These are phyloP conservation scores for Melinaea menophilus DNA, from an alignment of 2,888 invertebrate genomes.

Conservation along the genomic window DNA sequence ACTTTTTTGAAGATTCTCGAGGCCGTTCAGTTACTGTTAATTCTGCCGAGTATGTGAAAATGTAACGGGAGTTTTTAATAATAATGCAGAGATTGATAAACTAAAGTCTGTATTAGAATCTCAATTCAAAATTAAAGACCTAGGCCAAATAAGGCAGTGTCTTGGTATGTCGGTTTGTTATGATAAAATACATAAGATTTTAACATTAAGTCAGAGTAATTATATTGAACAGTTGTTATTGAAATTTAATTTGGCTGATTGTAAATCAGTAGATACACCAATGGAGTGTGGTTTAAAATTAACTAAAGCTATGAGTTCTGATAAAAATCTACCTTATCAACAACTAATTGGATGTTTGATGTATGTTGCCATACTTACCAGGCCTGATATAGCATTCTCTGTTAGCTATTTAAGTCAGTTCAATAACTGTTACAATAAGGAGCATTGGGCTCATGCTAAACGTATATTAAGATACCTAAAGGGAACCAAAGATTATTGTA, in stretches of 20 bases:
- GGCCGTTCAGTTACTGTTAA: no score
- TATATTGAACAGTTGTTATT: slow-evolving; percentile 24
- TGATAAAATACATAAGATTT: slow-evolving; percentile 20
- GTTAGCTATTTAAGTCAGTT: slow-evolving; percentile 27
- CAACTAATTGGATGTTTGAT: slow-evolving; percentile 25
- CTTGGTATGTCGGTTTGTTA: slow-evolving; percentile 19
- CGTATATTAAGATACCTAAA: slow-evolving; percentile 22
- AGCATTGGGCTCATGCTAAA: slow-evolving; percentile 25
- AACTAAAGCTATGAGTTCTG: slow-evolving; percentile 15
- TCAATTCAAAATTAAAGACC: slow-evolving; percentile 25
- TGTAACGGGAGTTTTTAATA: no score
- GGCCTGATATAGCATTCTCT: slow-evolving; percentile 23
- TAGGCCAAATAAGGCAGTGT: slow-evolving; percentile 15
- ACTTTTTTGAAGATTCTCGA: no score
- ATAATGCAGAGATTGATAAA: slow-evolving; percentile 11
- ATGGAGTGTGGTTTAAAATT: slow-evolving; percentile 22
- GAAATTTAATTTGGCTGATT: slow-evolving; percentile 22
- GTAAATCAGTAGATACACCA: slow-evolving; percentile 25
- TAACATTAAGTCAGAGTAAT: slow-evolving; percentile 24
- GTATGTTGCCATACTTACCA: slow-evolving; percentile 20
- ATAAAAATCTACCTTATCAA: slow-evolving; percentile 19
- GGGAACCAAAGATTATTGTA: slow-evolving; percentile 18
- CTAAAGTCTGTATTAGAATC: slow-evolving; percentile 17
- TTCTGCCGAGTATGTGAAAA: no score
- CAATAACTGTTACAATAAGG: slow-evolving; percentile 21